A percentile compares a stretch with the other conserved stretches of the same genome.
Evolutionary conservation across 1,140 invertebrate genomes (phyloP).

Genomic region (Bombus breviceps): DNA sequence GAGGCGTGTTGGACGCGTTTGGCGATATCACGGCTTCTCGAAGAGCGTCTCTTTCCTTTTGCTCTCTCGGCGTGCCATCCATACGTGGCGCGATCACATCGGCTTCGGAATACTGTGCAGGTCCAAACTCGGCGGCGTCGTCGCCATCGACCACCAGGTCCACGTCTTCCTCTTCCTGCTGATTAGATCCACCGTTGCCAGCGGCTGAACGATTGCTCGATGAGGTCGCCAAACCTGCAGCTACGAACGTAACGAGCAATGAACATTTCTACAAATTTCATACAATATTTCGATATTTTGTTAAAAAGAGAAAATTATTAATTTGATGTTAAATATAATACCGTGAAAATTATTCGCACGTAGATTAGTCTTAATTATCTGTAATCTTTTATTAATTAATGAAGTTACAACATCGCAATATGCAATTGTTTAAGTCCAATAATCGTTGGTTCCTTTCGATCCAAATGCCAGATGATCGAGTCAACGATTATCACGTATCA

Average conservation of each 20-base stretch:
- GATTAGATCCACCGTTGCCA: slow-evolving; percentile 81
- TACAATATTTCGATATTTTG: neutral
- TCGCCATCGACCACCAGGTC: slow-evolving; percentile 91
- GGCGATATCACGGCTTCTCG: slow-evolving; percentile 85
- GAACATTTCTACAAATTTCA: neutral
- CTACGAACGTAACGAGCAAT: slow-evolving; percentile 56
- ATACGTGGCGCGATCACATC: slow-evolving; percentile 86
- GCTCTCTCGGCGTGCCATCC: slow-evolving; percentile 83
- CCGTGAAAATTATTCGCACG: too few species aligned
- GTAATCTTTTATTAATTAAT: too few species aligned
- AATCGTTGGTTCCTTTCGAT: too few species aligned
- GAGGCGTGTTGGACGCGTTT: slow-evolving; percentile 73
- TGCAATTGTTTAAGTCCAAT: too few species aligned
- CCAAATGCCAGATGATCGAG: too few species aligned
- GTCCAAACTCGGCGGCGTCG: slow-evolving; percentile 90
- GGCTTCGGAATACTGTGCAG: slow-evolving; percentile 91
- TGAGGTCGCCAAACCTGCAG: slow-evolving; percentile 83
- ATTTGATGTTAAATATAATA: too few species aligned
- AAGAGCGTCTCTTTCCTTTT: slow-evolving; percentile 84
- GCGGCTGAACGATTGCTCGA: slow-evolving; percentile 80
- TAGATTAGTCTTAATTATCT: too few species aligned
- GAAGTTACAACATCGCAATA: too few species aligned
- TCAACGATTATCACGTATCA: too few species aligned
- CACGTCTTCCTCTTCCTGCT: slow-evolving; percentile 89
- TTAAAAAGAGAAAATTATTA: neutral